Conservation (phyloP, 1,140 invertebrate genomes). For the Scaptomyza montana region DNA sequence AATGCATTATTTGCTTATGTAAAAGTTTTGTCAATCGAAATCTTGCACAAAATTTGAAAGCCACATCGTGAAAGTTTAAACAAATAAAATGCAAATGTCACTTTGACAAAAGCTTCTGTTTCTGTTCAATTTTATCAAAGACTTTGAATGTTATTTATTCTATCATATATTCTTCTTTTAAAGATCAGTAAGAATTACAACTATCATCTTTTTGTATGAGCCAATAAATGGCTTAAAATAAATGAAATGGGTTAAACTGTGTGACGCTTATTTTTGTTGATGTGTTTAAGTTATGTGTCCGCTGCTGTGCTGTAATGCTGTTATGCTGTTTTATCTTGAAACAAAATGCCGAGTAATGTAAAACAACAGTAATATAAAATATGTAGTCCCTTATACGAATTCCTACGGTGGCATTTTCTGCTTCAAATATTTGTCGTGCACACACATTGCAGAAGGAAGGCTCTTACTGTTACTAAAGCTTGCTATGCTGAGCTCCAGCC, state of each 20-base stretch:
- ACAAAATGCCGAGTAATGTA: constrained; percentile 64
- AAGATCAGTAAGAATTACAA: not conserved
- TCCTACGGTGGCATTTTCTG: constrained; percentile 59
- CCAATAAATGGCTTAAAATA: not conserved
- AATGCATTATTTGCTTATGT: constrained; percentile 7
- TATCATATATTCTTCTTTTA: too few relatives aligned
- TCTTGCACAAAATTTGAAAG: constrained; percentile 1
- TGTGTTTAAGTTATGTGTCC: constrained; percentile 39
- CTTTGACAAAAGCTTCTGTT: not conserved
- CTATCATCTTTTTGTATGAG: not conserved
- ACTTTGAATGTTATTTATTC: not conserved
- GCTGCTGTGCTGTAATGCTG: constrained; percentile 4
- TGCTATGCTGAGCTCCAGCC: constrained; percentile 21
- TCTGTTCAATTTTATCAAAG: not conserved
- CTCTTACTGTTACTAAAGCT: constrained; percentile 25
- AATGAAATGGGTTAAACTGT: constrained; percentile 28
- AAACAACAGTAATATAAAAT: constrained; percentile 64
- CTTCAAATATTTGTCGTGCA: constrained; percentile 65
- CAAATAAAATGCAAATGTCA: constrained; percentile 4
- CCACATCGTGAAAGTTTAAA: not conserved
- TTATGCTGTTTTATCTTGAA: constrained; percentile 21
- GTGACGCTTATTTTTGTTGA: constrained; percentile 15
- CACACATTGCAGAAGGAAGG: constrained; percentile 48
- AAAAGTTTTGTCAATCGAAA: constrained; percentile 17
- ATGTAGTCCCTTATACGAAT: constrained; percentile 63